Percentiles rank a stretch among this genome's conserved stretches.
Conservation (phyloP, 2,797 vertebrate species). For the Enteromius viviparus region DNA sequence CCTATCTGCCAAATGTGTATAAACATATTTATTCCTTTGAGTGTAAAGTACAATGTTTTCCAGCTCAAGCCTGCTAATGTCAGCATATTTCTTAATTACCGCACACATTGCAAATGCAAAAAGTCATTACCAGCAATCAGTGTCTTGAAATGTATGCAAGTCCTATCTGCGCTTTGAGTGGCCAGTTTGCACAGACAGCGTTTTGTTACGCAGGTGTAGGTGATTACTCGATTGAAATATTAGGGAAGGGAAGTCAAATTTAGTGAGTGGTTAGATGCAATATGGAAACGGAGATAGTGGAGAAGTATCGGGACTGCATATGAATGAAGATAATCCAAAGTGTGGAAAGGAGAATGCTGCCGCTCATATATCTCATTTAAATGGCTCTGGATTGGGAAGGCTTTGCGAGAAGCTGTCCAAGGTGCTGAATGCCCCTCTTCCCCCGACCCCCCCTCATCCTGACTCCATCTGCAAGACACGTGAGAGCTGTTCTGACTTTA, state of each 20-base stretch:
- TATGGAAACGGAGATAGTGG: slow-evolving; percentile 32
- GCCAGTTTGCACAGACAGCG: slow-evolving; percentile 4
- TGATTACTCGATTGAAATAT: slow-evolving; percentile 17
- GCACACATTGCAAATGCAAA: slow-evolving; percentile 33
- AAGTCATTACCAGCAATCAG: slow-evolving; percentile 34
- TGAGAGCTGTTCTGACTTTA: slow-evolving; percentile 34
- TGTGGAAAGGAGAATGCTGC: slow-evolving; percentile 1
- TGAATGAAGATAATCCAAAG: slow-evolving; percentile 10
- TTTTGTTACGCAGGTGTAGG: slow-evolving; percentile 27
- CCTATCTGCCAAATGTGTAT: slow-evolving; percentile 10
- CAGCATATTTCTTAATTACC: slow-evolving; percentile 48
- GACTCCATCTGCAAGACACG: neutral
- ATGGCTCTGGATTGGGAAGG: slow-evolving; percentile 30
- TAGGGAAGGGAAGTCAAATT: neutral
- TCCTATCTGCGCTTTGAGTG: slow-evolving; percentile 11
- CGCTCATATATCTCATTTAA: slow-evolving; percentile 1
- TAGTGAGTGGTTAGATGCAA: slow-evolving; percentile 7
- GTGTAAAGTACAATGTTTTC: slow-evolving; percentile 17
- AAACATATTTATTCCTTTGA: slow-evolving; percentile 21
- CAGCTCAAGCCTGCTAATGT: slow-evolving; percentile 23
- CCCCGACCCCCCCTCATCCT: neutral
- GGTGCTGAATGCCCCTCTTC: slow-evolving; percentile 47
- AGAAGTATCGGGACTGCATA: neutral
- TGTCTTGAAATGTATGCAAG: slow-evolving; percentile 21
- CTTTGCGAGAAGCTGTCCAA: slow-evolving; percentile 40